A percentile compares a stretch with the other conserved stretches of the same genome.
Conservation (phyloP, 2,113 vertebrate genomes). For the Madoqua kirkii region DNA sequence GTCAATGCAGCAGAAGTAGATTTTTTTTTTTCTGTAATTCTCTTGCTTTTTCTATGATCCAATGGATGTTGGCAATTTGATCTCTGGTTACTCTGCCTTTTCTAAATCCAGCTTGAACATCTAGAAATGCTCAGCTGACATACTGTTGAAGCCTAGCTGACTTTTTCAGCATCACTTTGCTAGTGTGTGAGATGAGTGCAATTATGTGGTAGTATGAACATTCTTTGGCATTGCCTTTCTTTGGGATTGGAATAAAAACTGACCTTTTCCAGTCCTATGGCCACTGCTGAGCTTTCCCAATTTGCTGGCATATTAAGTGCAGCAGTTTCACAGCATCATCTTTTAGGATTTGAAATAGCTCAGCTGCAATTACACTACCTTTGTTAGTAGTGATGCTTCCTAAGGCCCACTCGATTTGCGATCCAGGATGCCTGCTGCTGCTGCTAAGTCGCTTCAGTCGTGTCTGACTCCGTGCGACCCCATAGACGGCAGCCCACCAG, state of each 20-base stretch:
- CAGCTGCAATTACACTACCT: background rate
- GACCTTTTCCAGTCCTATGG: background rate
- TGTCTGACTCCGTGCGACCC: no score
- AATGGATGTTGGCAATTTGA: background rate
- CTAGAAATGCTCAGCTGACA: fast-evolving
- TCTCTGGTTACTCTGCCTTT: background rate
- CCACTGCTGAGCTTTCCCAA: background rate
- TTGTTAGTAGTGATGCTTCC: background rate
- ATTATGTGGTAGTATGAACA: background rate
- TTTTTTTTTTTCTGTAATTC: background rate
- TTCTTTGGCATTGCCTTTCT: background rate
- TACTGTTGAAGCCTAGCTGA: background rate
- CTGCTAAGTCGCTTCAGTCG: no score
- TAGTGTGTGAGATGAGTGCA: background rate
- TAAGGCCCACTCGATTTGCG: background rate
- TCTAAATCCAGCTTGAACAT: background rate
- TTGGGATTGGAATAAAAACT: background rate
- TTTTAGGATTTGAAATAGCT: background rate
- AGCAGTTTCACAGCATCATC: background rate
- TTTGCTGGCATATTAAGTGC: background rate
- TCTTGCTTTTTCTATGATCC: background rate
- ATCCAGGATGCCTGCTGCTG: background rate
- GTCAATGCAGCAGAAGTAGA: background rate
- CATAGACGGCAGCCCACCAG: no score
- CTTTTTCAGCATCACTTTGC: background rate